Conservation (phyloP, 2,888 invertebrate species). For the Neocrepidodera transversa region DNA sequence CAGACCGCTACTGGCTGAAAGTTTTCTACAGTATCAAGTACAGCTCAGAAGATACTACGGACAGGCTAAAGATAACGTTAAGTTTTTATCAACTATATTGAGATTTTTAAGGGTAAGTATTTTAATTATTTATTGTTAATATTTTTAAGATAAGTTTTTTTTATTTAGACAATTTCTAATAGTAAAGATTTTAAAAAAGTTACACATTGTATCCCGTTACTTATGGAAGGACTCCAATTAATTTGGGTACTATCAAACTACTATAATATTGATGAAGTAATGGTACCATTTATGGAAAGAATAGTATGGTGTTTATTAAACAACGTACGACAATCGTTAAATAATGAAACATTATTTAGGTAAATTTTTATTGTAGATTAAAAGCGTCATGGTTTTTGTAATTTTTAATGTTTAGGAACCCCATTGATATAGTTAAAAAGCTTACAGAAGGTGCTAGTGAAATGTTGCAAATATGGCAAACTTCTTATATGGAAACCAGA, state of each 20-base stretch:
- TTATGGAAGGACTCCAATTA: conserved; percentile 86
- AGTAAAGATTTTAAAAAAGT: conserved; percentile 73
- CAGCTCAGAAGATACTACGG: conserved; percentile 72
- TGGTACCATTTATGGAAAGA: conserved; percentile 82
- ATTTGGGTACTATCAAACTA: conserved; percentile 91
- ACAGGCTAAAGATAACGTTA: conserved; percentile 79
- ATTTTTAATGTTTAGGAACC: conserved; percentile 40
- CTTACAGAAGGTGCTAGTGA: conserved; percentile 66
- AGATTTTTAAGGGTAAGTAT: conserved; percentile 72
- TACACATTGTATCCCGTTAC: conserved; percentile 74
- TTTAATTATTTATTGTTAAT: conserved; percentile 5
- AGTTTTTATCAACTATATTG: conserved; percentile 77
- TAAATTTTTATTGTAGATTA: no score
- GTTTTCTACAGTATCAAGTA: conserved; percentile 67
- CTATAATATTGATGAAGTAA: conserved; percentile 83
- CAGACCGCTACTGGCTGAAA: conserved; percentile 65
- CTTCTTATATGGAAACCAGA: conserved; percentile 77
- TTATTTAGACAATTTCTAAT: conserved; percentile 55
- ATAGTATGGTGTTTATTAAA: conserved; percentile 84
- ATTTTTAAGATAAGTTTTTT: no score
- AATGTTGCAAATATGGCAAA: conserved; percentile 79
- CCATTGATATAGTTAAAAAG: conserved; percentile 43
- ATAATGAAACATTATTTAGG: conserved; percentile 79
- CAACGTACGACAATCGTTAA: conserved; percentile 75
- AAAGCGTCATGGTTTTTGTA: no score